Evolutionary conservation across 2,888 invertebrate species (phyloP).

Genomic region (Pristionchus entomophagus): DNA sequence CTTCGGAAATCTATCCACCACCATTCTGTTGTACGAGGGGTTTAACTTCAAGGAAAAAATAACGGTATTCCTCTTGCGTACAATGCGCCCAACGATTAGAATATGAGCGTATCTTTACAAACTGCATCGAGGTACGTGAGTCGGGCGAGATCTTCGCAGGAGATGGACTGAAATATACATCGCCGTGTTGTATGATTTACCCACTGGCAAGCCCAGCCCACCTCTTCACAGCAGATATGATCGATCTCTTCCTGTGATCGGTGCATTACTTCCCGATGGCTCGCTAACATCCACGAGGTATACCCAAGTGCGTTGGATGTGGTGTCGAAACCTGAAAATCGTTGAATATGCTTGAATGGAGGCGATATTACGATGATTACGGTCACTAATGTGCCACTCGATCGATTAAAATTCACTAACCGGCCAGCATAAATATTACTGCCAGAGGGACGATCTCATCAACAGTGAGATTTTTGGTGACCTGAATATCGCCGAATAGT

Average conservation of each 20-base stretch:
- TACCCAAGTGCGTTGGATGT: conserved; percentile 43
- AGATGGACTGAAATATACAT: conserved; percentile 33
- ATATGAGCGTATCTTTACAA: conserved; percentile 37
- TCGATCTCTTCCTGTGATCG: conserved; percentile 36
- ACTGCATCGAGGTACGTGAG: conserved; percentile 23
- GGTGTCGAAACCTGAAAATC: conserved; percentile 46
- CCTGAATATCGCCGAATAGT: not conserved
- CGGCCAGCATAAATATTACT: conserved; percentile 33
- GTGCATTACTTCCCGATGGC: not conserved
- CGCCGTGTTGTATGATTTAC: too few relatives aligned
- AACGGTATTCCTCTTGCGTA: too few relatives aligned
- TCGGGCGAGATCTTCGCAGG: conserved; percentile 19
- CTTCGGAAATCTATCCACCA: too few relatives aligned
- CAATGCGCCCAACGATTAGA: conserved; percentile 34
- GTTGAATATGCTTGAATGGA: not conserved
- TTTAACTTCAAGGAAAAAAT: not conserved
- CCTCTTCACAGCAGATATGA: conserved; percentile 21
- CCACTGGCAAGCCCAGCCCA: not conserved
- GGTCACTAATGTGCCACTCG: too few relatives aligned
- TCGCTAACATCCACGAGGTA: conserved; percentile 43
- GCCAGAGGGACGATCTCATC: conserved; percentile 26
- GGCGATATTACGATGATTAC: too few relatives aligned
- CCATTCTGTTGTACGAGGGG: too few relatives aligned
- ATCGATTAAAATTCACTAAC: not conserved
- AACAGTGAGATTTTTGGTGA: conserved; percentile 26